Conservation (phyloP, 2,113 vertebrate genomes). For the Leucosticte australis region DNA sequence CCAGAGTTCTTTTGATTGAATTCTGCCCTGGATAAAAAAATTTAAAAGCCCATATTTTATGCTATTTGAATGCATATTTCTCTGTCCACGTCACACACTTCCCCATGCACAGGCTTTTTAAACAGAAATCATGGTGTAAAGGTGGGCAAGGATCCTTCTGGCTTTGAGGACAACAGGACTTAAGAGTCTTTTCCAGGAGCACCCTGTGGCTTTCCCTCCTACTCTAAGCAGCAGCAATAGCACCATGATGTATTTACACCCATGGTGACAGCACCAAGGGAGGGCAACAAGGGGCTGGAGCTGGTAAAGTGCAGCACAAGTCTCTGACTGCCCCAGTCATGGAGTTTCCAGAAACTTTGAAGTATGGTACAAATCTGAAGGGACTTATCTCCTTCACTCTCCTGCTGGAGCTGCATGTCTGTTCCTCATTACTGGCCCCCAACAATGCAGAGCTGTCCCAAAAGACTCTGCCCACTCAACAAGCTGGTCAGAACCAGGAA, state of each 20-base stretch:
- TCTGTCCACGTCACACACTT: not conserved
- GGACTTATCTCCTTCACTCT: not conserved
- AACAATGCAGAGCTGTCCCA: not conserved
- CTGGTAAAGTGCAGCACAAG: not conserved
- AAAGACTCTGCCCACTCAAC: not conserved
- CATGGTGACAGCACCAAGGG: not conserved
- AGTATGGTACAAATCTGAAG: not conserved
- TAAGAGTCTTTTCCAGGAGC: not conserved
- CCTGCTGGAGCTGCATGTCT: not conserved
- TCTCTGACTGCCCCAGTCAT: not conserved
- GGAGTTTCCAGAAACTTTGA: not conserved
- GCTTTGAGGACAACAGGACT: not conserved
- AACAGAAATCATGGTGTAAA: not conserved
- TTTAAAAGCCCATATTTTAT: not conserved
- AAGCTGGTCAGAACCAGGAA: not conserved
- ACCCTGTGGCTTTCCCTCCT: not conserved
- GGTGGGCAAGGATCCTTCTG: not conserved
- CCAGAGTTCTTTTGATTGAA: conserved; percentile 30
- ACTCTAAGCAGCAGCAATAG: not conserved
- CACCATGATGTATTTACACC: not conserved
- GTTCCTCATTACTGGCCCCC: not conserved
- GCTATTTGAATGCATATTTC: not conserved
- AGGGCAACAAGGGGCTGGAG: not conserved
- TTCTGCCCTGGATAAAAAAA: not conserved
- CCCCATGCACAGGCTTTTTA: not conserved